Base-by-base conservation (phyloP, 2,888 invertebrate species). In the Panopea generosa region DNA sequence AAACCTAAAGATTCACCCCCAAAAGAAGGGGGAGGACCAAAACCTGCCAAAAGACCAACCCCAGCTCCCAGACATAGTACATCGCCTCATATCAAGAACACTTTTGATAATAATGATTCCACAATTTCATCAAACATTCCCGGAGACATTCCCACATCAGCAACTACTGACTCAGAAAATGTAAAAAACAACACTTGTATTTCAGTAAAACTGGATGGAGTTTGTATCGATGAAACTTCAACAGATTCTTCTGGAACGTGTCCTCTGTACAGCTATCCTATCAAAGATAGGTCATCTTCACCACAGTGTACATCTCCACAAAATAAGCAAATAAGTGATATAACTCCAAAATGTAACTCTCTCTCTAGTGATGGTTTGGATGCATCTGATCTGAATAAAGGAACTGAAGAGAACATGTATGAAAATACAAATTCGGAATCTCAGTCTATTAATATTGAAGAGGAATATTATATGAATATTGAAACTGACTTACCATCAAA, bases 161-260 rank as follows among this genome's bases (percentile, higher is more conserved):
- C 2, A 43, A 52, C 26, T 18, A 47, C 33, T 59, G 55, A 55
- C 26, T 29, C 16, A 14, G 43, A n/a, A 16, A 14, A 27, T 11
- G 16, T 47, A 26, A 47, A 33, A 40, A 22, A 33, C 20, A 29
- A n/a, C 7, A 1, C 26, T 49, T n/a, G n/a, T n/a, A 29, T 47
- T 38, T 47, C 33, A 3, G n/a, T 68, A 20, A 66, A 68, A 22
- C 11, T 81, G 7, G 33, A 24, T 2, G 77, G 67, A 18, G 77
- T 45, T 2, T 73, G 76, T 56, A 40, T 40, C 7, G 65, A 57
- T 11, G 79, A 68, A 27, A 57, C 82, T 11, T 59, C 66, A 20
- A 78, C 82, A 57, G 82, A 82, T 53, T 63, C 65, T 22, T 16
- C 29, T 14, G 43, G 43, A 20, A 27, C 43, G 24, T 33, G 40